A percentile compares a stretch with the other conserved stretches of the same genome.
Evolutionary conservation across 2,113 vertebrate species (phyloP).

Genomic region (Halichoerus grypus): DNA sequence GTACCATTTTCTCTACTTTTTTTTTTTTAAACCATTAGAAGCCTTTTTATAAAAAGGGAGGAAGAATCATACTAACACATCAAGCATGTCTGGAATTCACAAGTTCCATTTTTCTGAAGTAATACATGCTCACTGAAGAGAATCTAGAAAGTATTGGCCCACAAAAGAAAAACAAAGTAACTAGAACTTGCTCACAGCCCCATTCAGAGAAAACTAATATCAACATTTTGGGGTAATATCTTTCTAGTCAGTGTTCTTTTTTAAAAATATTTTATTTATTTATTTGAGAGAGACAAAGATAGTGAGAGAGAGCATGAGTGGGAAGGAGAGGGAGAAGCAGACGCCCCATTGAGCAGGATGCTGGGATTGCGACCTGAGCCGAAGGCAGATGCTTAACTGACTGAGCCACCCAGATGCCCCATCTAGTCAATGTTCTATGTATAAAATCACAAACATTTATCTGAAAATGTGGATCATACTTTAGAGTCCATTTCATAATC

Average conservation of each 20-base stretch:
- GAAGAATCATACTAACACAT: neutral
- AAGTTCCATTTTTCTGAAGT: constrained; percentile 3
- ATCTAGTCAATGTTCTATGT: neutral
- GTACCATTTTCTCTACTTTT: neutral
- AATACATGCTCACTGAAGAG: neutral
- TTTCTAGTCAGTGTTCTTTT: neutral
- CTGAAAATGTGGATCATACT: neutral
- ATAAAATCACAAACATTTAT: neutral
- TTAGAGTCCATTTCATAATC: neutral
- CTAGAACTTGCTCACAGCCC: neutral
- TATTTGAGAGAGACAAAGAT: too few species aligned
- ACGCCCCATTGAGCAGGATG: too few species aligned
- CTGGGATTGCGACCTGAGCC: too few species aligned
- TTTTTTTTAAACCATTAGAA: neutral
- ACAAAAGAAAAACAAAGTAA: neutral
- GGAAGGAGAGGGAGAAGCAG: too few species aligned
- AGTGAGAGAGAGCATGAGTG: too few species aligned
- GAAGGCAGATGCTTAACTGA: too few species aligned
- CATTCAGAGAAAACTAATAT: neutral
- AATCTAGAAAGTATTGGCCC: neutral
- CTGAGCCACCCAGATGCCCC: too few species aligned
- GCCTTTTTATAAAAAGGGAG: neutral
- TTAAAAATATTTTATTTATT: too few species aligned
- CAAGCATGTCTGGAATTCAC: neutral
- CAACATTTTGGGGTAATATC: neutral